These are phyloP conservation scores for Pseudomyrmex dendroicus DNA, from an alignment of 1,140 invertebrate genomes.

Conservation along the genomic window DNA sequence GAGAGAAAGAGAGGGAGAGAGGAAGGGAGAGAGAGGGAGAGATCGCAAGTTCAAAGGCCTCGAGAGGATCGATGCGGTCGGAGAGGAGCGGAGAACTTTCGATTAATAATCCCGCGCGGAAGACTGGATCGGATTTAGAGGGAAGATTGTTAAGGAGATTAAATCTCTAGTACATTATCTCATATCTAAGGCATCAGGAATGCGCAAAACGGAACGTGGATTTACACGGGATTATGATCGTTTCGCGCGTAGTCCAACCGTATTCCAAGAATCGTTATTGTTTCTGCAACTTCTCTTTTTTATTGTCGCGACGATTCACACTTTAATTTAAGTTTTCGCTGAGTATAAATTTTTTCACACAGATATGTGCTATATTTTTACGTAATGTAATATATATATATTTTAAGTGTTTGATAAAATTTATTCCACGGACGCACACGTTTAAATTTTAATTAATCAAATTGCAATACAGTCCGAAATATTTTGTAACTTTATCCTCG, in stretches of 20 bases:
- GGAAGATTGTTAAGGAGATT: constrained; percentile 53
- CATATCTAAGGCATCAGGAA: not conserved
- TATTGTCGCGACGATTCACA: not conserved
- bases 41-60: constrained; percentile 33
- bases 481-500: not conserved
- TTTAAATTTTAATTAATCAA: constrained; percentile 2
- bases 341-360: not conserved
- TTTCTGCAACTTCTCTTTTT: not conserved
- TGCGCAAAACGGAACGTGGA: not conserved
- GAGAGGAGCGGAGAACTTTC: constrained; percentile 38
- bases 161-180: constrained; percentile 14
- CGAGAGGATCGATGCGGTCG: constrained; percentile 49
- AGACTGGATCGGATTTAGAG: constrained; percentile 52
- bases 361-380: not conserved
- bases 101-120: constrained; percentile 66
- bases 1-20: no score
- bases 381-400: no score
- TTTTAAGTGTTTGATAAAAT: not conserved
- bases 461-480: not conserved
- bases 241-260: not conserved
- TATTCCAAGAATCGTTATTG: not conserved
- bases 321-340: not conserved
- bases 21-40: not conserved
- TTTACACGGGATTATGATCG: constrained; percentile 4
- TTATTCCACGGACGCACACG: not conserved